Evolutionary conservation across 2,888 invertebrate species (phyloP), one percentile per base, ranked within the genome.

Genomic region (Orchestes rusci): DNA sequence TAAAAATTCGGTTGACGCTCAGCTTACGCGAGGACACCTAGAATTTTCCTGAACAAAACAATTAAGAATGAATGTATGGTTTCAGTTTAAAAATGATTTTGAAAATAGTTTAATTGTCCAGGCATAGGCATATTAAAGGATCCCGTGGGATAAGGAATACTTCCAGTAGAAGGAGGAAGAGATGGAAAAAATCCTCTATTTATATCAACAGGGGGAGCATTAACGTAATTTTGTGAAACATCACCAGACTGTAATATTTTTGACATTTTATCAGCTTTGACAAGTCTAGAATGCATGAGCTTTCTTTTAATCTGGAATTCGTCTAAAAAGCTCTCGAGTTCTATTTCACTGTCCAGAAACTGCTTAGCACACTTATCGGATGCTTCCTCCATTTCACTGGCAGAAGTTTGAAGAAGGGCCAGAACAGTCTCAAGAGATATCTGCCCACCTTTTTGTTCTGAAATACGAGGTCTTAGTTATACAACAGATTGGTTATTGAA

Each of bases 221-320:
- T 67, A 13, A 65, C 56, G 45, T 70, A 69, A 54, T 59, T 67
- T 3, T 60, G 60, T n/a, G 55, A 48, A 4, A 63, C 60, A 51
- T 65, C 64, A 13, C 51, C 51, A 19, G 65, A 57, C 10, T 65
- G 60, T 48, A 86, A 70, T 8, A 89, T 66, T 60, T 89, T 88
- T 35, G 79, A 74, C 82, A 97, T 82, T 72, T 96, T 95, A 53
- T 97, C 96, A 0, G 90, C 82, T 71, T 96, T 96, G 8, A 95
- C 83, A 63, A 89, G 83, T 37, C 93, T 75, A 51, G 82, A 63
- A 64, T 92, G 91, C 74, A 88, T 84, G 27, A 79, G 62, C 58
- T 82, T 81, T 33, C 96, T 77, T 49, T 78, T 75, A 1, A 77
- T 74, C 44, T 87, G 74, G 67, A 93, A 97, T 45, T 86, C 79